These are phyloP conservation scores for Ooceraea biroi DNA, from an alignment of 1,140 invertebrate species.

Conservation along the genomic window DNA sequence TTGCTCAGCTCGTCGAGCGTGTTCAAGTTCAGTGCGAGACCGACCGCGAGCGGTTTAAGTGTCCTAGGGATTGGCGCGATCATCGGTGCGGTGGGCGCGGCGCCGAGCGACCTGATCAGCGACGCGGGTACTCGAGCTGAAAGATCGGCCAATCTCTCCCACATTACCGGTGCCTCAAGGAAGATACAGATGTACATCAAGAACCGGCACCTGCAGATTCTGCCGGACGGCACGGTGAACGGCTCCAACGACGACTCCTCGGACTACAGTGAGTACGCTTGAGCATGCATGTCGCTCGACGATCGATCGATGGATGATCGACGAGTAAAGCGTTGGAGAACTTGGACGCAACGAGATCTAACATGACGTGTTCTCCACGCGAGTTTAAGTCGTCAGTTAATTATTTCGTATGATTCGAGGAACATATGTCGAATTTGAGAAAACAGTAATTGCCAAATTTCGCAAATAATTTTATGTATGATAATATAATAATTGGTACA, in stretches of 20 bases:
- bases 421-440: background rate
- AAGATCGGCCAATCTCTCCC: constrained; percentile 91
- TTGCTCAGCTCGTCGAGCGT: constrained; percentile 58
- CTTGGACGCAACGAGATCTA: background rate
- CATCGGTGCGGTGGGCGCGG: constrained; percentile 74
- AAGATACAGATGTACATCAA: constrained; percentile 94
- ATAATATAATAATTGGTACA: too few relatives aligned
- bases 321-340: background rate
- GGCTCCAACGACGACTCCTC: constrained; percentile 91
- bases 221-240: constrained; percentile 93
- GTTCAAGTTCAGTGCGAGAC: constrained; percentile 54
- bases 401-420: too few relatives aligned
- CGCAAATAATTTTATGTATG: too few relatives aligned
- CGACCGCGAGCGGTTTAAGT: constrained; percentile 54
- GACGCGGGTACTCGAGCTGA: constrained; percentile 83
- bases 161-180: constrained; percentile 90
- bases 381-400: background rate
- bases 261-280: constrained; percentile 91
- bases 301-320: constrained; percentile 2
- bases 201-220: constrained; percentile 91
- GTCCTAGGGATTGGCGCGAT: constrained; percentile 72
- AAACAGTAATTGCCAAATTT: background rate
- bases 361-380: background rate
- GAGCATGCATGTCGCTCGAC: background rate
- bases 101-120: constrained; percentile 73